phyloP scores from a whole-genome alignment of 2,797 vertebrate species.

The Sebastes aleutianus region DNA sequence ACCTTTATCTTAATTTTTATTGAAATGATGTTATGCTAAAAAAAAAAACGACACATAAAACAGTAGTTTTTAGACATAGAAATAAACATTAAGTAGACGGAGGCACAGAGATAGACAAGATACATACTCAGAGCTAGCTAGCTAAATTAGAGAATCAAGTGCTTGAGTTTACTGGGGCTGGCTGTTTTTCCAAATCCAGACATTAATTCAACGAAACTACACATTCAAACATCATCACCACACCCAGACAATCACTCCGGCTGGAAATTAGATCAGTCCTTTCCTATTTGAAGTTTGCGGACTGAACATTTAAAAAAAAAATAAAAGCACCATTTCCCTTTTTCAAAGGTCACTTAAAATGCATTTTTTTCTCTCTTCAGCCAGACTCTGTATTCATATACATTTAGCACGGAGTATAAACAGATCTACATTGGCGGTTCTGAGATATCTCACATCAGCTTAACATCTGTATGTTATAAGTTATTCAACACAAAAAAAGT shows the following conservation, averaged over 20 bases:
- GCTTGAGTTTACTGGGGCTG: neutral
- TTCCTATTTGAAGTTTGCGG: neutral
- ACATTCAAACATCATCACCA: neutral
- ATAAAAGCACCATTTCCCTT: neutral
- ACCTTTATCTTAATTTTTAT: neutral
- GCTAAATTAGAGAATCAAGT: neutral
- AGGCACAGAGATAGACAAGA: neutral
- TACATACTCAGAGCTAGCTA: rapidly evolving
- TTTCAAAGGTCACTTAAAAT: neutral
- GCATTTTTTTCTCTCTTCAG: neutral
- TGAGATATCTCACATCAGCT: neutral
- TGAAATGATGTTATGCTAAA: neutral
- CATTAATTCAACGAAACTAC: neutral
- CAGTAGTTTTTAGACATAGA: neutral
- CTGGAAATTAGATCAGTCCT: neutral
- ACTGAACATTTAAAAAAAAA: neutral
- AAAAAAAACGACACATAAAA: neutral
- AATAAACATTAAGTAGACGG: neutral
- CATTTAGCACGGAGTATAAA: neutral
- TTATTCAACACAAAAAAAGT: neutral
- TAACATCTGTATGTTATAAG: neutral
- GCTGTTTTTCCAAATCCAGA: neutral
- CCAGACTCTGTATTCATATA: neutral
- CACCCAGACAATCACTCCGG: neutral
- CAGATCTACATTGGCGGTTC: neutral